These are phyloP conservation scores for Glaucomys volans DNA, from an alignment of 2,113 vertebrate species.

Conservation along the genomic window DNA sequence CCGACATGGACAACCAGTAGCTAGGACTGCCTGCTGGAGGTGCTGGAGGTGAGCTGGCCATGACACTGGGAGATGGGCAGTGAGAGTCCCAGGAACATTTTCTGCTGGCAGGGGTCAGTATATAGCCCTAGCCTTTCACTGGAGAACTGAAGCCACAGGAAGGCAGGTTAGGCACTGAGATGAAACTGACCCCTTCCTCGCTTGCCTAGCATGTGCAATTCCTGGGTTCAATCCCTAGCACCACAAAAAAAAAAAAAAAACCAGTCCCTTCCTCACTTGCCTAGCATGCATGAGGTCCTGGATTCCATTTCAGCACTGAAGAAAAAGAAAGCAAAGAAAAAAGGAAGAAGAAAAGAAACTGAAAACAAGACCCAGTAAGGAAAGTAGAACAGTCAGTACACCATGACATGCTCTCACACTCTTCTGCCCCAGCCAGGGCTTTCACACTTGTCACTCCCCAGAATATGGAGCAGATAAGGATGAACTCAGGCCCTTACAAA, in stretches of 20 bases:
- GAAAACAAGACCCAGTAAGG: not conserved
- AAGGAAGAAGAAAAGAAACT: not conserved
- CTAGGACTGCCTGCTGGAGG: not conserved
- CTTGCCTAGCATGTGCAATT: not conserved
- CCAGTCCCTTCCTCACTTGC: not conserved
- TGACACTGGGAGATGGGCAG: not conserved
- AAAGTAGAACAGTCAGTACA: not conserved
- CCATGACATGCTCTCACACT: not conserved
- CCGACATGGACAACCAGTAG: not conserved
- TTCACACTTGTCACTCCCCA: not conserved
- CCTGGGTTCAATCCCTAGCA: not conserved
- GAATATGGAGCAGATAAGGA: not conserved
- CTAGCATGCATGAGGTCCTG: not conserved
- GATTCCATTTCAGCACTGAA: not conserved
- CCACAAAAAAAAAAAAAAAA: not conserved
- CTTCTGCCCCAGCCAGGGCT: not conserved
- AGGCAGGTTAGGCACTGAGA: not conserved
- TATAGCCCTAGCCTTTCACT: not conserved
- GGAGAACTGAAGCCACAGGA: not conserved
- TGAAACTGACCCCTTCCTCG: not conserved
- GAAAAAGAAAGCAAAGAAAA: not conserved
- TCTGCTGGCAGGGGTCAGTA: not conserved
- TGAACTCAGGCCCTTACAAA: not conserved
- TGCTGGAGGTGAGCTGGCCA: not conserved
- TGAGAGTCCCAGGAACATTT: not conserved